phyloP scores from a whole-genome alignment of 2,113 vertebrate species.

The Oenanthe melanoleuca region DNA sequence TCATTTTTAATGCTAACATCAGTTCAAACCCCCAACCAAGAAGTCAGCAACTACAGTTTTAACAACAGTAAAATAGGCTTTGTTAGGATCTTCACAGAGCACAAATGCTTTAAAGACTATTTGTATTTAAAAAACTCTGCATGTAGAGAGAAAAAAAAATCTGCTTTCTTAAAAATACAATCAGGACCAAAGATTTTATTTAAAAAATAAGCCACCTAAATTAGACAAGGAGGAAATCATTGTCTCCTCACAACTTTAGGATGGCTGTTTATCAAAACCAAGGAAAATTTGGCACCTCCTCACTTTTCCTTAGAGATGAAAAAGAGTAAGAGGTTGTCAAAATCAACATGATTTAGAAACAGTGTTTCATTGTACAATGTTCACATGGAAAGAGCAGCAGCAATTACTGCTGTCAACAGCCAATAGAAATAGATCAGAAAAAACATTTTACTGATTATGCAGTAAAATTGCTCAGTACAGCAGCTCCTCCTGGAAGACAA shows the following conservation, averaged over 20 bases:
- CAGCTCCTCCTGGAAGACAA: neutral
- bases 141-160: neutral
- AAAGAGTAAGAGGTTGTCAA: neutral
- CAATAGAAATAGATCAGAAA: neutral
- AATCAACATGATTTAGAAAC: conserved; percentile 6
- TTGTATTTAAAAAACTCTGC: neutral
- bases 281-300: neutral
- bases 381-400: neutral
- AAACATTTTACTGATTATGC: neutral
- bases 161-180: neutral
- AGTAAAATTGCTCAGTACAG: neutral
- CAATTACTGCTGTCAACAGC: neutral
- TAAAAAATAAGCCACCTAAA: neutral
- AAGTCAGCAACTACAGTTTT: neutral
- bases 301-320: neutral
- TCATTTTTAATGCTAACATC: neutral
- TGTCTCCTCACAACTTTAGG: neutral
- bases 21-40: neutral
- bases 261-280: neutral
- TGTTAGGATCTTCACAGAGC: neutral
- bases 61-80: neutral
- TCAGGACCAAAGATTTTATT: too few relatives aligned
- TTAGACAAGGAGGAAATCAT: neutral
- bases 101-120: neutral
- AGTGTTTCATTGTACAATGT: neutral